Conservation (phyloP, 1,140 invertebrate genomes). For the Bradynema listronoti region DNA sequence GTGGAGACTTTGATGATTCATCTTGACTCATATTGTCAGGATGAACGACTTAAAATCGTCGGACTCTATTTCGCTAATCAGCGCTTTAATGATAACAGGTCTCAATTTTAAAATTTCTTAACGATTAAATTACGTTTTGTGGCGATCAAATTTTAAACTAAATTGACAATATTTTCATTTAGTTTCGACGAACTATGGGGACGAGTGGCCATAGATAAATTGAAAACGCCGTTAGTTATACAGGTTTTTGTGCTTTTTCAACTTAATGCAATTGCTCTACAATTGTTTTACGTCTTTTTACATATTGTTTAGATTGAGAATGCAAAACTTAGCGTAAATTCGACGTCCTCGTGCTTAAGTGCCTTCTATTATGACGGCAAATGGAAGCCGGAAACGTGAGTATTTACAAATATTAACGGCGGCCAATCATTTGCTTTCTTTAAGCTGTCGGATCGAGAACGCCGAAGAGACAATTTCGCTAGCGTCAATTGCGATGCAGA, state of each 20-base stretch:
- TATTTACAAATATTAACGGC: conserved; percentile 7
- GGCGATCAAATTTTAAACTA: neutral
- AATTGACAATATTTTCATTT: conserved; percentile 6
- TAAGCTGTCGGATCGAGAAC: conserved; percentile 23
- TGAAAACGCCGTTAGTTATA: conserved; percentile 18
- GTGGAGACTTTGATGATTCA: conserved; percentile 31
- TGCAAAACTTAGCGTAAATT: conserved; percentile 29
- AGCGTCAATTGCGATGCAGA: conserved; percentile 25
- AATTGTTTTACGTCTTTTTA: neutral
- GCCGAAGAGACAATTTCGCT: conserved; percentile 20
- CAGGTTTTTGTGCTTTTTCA: conserved; percentile 10
- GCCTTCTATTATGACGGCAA: conserved; percentile 22
- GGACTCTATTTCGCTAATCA: conserved; percentile 38
- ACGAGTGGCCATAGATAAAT: conserved; percentile 23
- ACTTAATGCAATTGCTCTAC: neutral
- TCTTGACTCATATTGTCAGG: conserved; percentile 30
- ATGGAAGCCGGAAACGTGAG: conserved; percentile 17
- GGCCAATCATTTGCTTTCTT: neutral
- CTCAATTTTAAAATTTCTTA: neutral
- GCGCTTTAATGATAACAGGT: conserved; percentile 21
- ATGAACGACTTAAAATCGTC: conserved; percentile 27
- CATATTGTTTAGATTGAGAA: conserved; percentile 24
- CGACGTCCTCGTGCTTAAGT: conserved; percentile 20
- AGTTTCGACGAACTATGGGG: conserved; percentile 30
- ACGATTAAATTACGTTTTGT: neutral